These are phyloP conservation scores for Pristiophorus japonicus DNA, from an alignment of 2,113 vertebrate species.

Conservation along the genomic window DNA sequence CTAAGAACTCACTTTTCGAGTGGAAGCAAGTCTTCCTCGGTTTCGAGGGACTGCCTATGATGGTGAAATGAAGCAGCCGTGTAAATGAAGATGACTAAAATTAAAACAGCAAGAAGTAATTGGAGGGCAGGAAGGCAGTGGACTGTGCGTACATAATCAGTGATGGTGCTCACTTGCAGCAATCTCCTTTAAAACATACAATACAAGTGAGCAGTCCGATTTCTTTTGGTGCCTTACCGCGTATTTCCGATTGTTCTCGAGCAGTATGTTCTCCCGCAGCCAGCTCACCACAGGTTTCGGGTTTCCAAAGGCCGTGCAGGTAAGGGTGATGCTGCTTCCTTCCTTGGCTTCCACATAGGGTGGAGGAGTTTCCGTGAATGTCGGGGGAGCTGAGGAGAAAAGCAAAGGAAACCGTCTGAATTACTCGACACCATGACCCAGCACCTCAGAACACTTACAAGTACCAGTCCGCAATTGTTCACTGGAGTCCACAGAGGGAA, in stretches of 20 bases:
- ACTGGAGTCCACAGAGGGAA: not conserved
- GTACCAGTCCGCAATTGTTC: not conserved
- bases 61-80: not conserved
- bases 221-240: slow-evolving; percentile 59
- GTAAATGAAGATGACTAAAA: not conserved
- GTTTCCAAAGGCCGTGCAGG: slow-evolving; percentile 91
- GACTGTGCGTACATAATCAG: not conserved
- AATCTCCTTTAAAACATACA: not conserved
- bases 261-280: slow-evolving; percentile 82
- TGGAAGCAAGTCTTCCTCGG: too few species aligned
- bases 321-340: slow-evolving; percentile 80
- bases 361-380: slow-evolving; percentile 88
- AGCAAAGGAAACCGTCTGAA: not conserved
- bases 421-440: not conserved
- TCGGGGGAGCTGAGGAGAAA: slow-evolving; percentile 77
- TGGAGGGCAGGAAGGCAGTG: slow-evolving; percentile 20
- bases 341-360: slow-evolving; percentile 96
- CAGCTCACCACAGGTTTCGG: slow-evolving; percentile 95
- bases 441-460: not conserved
- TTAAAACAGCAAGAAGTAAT: slow-evolving; percentile 2
- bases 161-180: not conserved
- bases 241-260: slow-evolving; percentile 77
- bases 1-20: too few species aligned
- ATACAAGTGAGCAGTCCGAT: not conserved
- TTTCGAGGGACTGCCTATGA: too few species aligned